These are phyloP conservation scores for Reticulitermes lucifugus DNA, from an alignment of 2,888 invertebrate species.

Conservation along the genomic window DNA sequence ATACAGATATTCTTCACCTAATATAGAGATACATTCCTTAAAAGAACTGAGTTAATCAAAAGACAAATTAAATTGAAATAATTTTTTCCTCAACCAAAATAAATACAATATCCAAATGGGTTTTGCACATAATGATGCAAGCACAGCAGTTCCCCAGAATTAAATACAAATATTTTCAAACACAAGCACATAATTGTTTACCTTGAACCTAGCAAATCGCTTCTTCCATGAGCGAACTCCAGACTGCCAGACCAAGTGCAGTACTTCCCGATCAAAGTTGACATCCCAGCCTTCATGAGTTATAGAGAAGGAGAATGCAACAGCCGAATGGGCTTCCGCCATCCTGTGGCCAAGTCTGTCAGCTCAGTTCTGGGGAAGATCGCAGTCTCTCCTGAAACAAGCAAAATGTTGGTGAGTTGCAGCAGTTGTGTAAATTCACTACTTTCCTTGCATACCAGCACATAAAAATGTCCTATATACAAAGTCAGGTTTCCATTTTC, in stretches of 20 bases:
- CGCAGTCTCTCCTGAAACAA: too few species aligned
- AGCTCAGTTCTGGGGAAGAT: not conserved
- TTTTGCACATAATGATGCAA: not conserved
- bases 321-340: conserved; percentile 99
- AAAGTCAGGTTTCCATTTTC: too few species aligned
- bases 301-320: conserved; percentile 96
- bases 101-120: not conserved
- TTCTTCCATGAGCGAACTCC: conserved; percentile 97
- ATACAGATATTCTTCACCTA: too few species aligned
- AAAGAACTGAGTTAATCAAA: too few species aligned
- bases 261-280: conserved; percentile 96
- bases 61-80: too few species aligned
- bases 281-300: conserved; percentile 99
- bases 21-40: too few species aligned
- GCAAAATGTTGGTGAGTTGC: too few species aligned
- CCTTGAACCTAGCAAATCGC: conserved; percentile 89
- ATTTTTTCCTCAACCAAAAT: not conserved
- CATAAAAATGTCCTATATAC: too few species aligned
- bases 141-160: not conserved
- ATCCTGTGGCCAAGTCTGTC: conserved; percentile 65
- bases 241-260: conserved; percentile 94
- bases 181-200: conserved; percentile 64
- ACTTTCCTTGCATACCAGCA: too few species aligned
- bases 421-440: too few species aligned
- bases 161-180: not conserved